phyloP scores from a whole-genome alignment of 2,888 invertebrate species.

The Apamea anceps region DNA sequence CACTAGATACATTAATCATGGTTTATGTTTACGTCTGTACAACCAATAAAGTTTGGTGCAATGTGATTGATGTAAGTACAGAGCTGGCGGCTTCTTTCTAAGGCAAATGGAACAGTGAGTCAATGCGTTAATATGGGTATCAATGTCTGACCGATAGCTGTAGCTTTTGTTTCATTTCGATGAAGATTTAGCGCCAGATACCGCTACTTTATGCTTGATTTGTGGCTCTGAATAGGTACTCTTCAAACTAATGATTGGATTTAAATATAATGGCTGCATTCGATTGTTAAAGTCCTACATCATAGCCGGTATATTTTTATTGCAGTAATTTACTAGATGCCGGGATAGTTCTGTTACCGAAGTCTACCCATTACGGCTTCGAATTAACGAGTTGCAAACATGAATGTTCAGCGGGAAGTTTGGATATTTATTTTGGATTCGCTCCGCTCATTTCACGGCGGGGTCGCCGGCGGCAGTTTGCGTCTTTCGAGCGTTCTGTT shows the following conservation, averaged over 20 bases:
- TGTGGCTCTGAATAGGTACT: constrained; percentile 38
- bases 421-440: constrained; percentile 48
- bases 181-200: constrained; percentile 64
- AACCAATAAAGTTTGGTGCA: constrained; percentile 64
- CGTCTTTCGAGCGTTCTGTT: constrained; percentile 11
- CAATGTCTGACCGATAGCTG: constrained; percentile 52
- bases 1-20: constrained; percentile 78
- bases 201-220: constrained; percentile 60
- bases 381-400: constrained; percentile 43
- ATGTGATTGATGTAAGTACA: constrained; percentile 70
- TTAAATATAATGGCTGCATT: constrained; percentile 51
- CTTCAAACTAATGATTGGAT: constrained; percentile 43
- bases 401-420: constrained; percentile 31
- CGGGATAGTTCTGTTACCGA: constrained; percentile 35
- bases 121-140: constrained; percentile 51
- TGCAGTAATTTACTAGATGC: constrained; percentile 29
- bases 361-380: constrained; percentile 26
- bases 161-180: constrained; percentile 52
- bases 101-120: constrained; percentile 50
- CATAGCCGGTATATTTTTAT: constrained; percentile 32
- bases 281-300: constrained; percentile 44
- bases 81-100: constrained; percentile 48
- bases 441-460: constrained; percentile 34
- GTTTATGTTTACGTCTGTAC: constrained; percentile 62
- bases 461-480: constrained; percentile 37